Evolutionary conservation across 2,888 invertebrate species (phyloP).

Genomic region (Scrobipalpa costella): DNA sequence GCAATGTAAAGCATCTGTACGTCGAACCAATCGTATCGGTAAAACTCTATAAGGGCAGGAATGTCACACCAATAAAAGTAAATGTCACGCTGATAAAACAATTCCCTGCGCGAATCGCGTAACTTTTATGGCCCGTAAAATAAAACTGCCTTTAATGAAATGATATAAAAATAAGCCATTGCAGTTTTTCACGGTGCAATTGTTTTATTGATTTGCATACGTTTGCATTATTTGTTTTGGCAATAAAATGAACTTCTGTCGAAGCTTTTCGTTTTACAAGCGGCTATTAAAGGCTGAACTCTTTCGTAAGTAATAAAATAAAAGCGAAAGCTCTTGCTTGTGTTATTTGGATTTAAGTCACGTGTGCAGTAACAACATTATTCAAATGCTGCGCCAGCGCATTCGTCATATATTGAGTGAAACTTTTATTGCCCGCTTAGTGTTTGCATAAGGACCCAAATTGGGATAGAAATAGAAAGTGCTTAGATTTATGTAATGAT

Average conservation of each 20-base stretch:
- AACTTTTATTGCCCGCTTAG: conserved; percentile 39
- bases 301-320: conserved; percentile 23
- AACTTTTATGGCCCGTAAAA: neutral
- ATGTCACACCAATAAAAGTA: too few species aligned
- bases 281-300: neutral
- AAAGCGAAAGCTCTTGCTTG: conserved; percentile 35
- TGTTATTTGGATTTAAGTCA: conserved; percentile 28
- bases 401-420: conserved; percentile 47
- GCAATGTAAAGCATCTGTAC: too few species aligned
- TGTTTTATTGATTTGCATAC: conserved; percentile 1
- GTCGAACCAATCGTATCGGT: too few species aligned
- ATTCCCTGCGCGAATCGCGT: neutral
- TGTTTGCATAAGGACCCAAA: neutral
- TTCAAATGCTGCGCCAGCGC: conserved; percentile 33
- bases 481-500: too few species aligned
- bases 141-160: neutral
- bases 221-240: conserved; percentile 29
- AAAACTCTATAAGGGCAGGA: too few species aligned
- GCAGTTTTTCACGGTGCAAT: neutral
- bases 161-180: neutral
- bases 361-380: conserved; percentile 27
- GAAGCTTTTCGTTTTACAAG: neutral
- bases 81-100: neutral
- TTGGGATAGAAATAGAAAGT: conserved; percentile 5
- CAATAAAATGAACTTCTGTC: conserved; percentile 16